Evolutionary conservation across 2,797 vertebrate species (phyloP), one percentile per base, ranked within the genome.

Genomic region (Fundulus diaphanus): DNA sequence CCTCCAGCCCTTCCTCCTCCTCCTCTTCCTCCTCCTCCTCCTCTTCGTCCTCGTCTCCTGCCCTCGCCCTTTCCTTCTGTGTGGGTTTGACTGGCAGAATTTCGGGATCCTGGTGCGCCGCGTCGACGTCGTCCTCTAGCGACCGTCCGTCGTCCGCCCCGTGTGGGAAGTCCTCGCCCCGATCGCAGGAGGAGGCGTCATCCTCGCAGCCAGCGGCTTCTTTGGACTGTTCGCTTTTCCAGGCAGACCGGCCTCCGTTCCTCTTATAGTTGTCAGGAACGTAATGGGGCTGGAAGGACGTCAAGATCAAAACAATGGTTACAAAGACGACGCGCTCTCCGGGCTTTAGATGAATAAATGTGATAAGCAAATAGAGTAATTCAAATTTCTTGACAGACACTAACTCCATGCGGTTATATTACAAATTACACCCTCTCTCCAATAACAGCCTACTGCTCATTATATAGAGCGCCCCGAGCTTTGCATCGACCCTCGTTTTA

Each of bases 181-280:
- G 90, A 35, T 97, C 96, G 0, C 94, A 51, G 81, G 96, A 88
- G 82, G 95, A 78, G 88, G 80, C 92, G 33, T 98, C 97, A 0
- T 98, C 98, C 44, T 97, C 97, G 15, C 85, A 95, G 91, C 87
- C 89, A 79, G 77, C 85, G 0, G 74, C 90, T 2, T 95, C 94
- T 92, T 99, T 99, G 6, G 97, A 94, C 42, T 96, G 95, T 35
- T 99, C 97, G 0, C 95, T 96, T 88, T 99, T 99, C 98, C 98
- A 99, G 66, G 98, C 97, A 0, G 98, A 99, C 48, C 98, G 96
- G 16, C 98, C 98, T 1, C 98, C 98, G 0, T 99, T 99, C 82
- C 98, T 96, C 94, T 99, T 99, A 94, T 99, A 99, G 94, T 97
- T 99, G 94, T 99, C 98, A 5, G 98, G 98, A 77, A 99, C 97